Evolutionary conservation across 2,797 vertebrate species (phyloP).

Genomic region (Pteropus rufus): DNA sequence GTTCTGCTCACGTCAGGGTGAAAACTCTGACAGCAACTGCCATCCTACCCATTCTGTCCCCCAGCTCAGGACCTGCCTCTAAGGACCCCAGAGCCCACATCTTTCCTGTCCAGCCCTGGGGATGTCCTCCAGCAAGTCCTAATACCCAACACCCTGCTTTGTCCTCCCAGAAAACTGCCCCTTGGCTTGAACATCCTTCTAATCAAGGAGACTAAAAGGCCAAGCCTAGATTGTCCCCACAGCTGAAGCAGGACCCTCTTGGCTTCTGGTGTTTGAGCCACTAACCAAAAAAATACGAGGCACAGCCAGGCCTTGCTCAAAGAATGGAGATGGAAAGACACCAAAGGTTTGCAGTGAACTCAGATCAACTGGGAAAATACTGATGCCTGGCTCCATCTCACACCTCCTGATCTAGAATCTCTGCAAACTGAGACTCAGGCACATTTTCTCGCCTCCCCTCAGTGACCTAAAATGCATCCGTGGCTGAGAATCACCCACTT

Average conservation of each 20-base stretch:
- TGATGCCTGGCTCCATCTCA: background rate
- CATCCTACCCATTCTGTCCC: no score
- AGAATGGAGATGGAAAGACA: background rate
- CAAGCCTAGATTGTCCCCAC: background rate
- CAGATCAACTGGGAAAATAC: background rate
- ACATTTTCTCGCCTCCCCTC: background rate
- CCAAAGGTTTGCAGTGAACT: background rate
- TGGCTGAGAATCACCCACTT: background rate
- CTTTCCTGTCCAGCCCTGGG: background rate
- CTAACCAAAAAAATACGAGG: background rate
- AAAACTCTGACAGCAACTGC: background rate
- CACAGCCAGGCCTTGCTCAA: background rate
- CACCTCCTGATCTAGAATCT: background rate
- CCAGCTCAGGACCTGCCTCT: background rate
- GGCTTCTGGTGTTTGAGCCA: background rate
- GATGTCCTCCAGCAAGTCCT: no score
- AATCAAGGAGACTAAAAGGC: background rate
- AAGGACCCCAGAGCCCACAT: background rate
- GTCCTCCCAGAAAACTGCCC: no score
- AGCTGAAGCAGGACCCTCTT: background rate
- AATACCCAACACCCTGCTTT: no score
- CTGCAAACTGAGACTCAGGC: background rate
- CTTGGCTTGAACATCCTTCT: background rate
- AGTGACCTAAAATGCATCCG: background rate
- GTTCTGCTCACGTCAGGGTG: background rate